Evolutionary conservation across 2,113 vertebrate genomes (phyloP), one percentile per base, ranked within the genome.

Genomic region (Calypte anna): DNA sequence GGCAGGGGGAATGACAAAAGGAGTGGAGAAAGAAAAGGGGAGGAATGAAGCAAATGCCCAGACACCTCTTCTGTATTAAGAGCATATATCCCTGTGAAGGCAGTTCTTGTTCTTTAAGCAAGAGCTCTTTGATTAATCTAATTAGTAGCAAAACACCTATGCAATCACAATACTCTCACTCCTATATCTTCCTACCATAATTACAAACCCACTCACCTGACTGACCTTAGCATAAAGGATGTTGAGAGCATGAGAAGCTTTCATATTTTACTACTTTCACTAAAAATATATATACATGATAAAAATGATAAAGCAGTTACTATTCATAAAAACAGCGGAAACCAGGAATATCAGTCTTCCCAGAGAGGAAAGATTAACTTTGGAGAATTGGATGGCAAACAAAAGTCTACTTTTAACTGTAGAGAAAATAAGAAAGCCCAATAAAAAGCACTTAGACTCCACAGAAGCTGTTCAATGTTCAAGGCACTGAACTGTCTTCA

Each of bases 221-320:
- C n/a, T 88, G 90, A 73, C 82, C 76, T 93, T 55, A 63, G 58
- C 43, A 59, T 55, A 27, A 90, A 82, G 31, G 54, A 57, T n/a
- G 57, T 69, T 66, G 19, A 82, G 88, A 59, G 18, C 31, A 89
- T 76, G 12, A 68, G 57, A 85, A 88, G 10, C 40, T 21, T 84
- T 86, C 38, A 23, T 76, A 73, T 58, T 79, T 95, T 88, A 90
- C 76, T 90, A 36, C 33, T 82, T 91, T 82, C 51, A 86, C 25
- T 51, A 46, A 40, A 40, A 40, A 40, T 33, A 40, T 40, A 40
- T 40, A 40, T 40, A 40, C 40, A n/a, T n/a, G n/a, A n/a, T n/a
- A n/a, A 12, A 40, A 40, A 40, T 40, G 40, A 12, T 84, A 76
- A 93, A 91, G 82, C 82, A 58, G 50, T 16, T 69, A 62, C 36